Base-by-base conservation (phyloP, 2,888 invertebrate genomes). In the Dioctria rufipes region DNA sequence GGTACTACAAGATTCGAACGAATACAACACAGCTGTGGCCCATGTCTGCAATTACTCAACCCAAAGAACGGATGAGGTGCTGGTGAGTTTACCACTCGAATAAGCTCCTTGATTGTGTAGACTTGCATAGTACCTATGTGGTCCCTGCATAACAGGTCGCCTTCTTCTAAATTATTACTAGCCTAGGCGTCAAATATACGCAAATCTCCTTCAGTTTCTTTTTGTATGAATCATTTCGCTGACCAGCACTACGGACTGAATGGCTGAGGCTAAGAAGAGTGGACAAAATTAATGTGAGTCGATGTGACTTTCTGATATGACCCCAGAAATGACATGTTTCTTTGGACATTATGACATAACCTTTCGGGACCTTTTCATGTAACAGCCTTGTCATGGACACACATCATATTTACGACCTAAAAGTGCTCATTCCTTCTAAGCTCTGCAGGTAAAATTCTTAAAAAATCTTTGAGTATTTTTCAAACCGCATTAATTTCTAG, bases 1-100 rank as follows among this genome's bases (percentile, higher is more conserved):
- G 49, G 75, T 73, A 80, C 51, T 40, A 67, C 67, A 67, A 46
- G 46, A 49, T 49, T 11, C 66, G 67, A 40, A 8, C 61, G 67
- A 39, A 11, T 51, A 11, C 66, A 58, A 77, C 39, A 61, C 54
- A 77, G 67, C 13, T 80, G 66, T 66, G 66, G 82, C 80, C 83
- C 81, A 83, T 49, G 77, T 63, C 63, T 25, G 39, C 77, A 77
- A 77, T 77, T 77, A 77, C 77, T 77, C 77, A 63, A 58, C 40
- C 63, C 3, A 6, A 46, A 49, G 42, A 60, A 5, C 43, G 61
- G 8, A 51, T 60, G 42, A 67, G 67, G n/a, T 42, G 25, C 46
- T 42, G 67, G 46, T 46, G 46, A 46, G 46, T 46, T 46, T 5
- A 8, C 46, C 46, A 6, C 8, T 46, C 5, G 5, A 6, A n/a